phyloP scores from a whole-genome alignment of 2,113 vertebrate species.

The Ia io region DNA sequence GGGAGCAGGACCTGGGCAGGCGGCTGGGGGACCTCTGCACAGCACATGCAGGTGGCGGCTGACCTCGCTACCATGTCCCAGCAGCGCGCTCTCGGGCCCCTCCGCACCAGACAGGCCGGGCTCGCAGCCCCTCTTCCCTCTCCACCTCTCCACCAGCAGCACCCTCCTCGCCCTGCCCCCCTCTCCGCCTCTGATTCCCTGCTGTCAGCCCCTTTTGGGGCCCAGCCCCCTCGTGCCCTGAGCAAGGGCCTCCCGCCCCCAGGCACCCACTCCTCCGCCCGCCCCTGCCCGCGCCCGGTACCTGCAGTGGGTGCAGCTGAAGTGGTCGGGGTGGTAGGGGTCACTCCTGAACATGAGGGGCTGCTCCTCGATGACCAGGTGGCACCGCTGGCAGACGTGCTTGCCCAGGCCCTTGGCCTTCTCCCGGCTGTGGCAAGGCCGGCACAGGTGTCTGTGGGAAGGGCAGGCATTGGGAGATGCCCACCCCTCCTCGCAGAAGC shows the following conservation, averaged over 20 bases:
- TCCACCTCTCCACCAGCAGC: not conserved
- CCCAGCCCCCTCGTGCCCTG: not conserved
- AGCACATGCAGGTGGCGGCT: not conserved
- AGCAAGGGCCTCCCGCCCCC: not conserved
- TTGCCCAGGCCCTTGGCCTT: conserved; percentile 86
- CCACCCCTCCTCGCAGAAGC: not conserved
- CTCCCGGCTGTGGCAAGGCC: conserved; percentile 84
- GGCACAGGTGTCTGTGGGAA: conserved; percentile 82
- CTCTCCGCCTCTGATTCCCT: not conserved
- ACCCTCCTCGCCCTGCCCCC: not conserved
- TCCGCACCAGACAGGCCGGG: not conserved
- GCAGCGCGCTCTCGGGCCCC: not conserved
- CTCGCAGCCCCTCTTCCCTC: not conserved
- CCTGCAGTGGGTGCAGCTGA: conserved; percentile 86
- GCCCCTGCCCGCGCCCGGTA: conserved; percentile 30
- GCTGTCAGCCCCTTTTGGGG: not conserved
- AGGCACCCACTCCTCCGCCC: too few species aligned
- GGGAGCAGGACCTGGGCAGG: too few species aligned
- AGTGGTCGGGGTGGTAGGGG: conserved; percentile 85
- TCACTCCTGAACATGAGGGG: conserved; percentile 85
- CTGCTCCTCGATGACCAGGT: conserved; percentile 85
- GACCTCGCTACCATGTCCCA: too few species aligned
- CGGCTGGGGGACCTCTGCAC: too few species aligned
- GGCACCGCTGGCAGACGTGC: conserved; percentile 85
- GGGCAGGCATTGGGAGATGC: accelerated